Conservation (phyloP, 2,888 invertebrate genomes). For the Idaea dimidiata region DNA sequence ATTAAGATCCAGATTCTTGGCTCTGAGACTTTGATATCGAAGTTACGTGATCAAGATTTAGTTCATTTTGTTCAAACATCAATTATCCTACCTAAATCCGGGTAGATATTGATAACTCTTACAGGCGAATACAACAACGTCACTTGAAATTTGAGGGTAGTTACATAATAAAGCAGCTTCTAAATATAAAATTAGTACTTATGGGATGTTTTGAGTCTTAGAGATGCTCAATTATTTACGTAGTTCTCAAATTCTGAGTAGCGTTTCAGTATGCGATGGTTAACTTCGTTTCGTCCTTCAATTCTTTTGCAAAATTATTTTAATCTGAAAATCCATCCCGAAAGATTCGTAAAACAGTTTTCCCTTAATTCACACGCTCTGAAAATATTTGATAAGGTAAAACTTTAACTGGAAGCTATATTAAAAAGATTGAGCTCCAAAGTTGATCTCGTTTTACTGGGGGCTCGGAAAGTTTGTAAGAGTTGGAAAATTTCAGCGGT, state of each 20-base stretch:
- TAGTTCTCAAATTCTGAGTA: too few relatives aligned
- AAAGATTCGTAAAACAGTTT: background rate
- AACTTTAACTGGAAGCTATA: constrained; percentile 22
- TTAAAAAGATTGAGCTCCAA: constrained; percentile 34
- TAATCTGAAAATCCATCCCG: constrained; percentile 13
- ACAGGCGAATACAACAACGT: background rate
- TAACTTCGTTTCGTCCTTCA: too few relatives aligned
- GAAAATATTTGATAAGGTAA: constrained; percentile 20
- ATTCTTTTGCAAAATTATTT: too few relatives aligned
- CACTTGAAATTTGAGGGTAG: too few relatives aligned
- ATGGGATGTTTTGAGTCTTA: too few relatives aligned
- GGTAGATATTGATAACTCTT: background rate
- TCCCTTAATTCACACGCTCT: constrained; percentile 16
- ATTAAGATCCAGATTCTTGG: constrained; percentile 72
- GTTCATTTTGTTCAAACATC: constrained; percentile 48
- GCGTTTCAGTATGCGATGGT: too few relatives aligned
- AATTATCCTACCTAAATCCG: constrained; percentile 24
- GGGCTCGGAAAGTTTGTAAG: constrained; percentile 43
- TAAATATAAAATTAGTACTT: too few relatives aligned
- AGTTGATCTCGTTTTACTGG: constrained; percentile 41
- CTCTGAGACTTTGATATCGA: constrained; percentile 63
- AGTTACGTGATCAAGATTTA: constrained; percentile 70
- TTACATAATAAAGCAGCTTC: too few relatives aligned
- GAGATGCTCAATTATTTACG: too few relatives aligned
- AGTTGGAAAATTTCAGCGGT: constrained; percentile 52